Conservation (phyloP, 23 tunicate genomes). For the Ascidia mentula region DNA sequence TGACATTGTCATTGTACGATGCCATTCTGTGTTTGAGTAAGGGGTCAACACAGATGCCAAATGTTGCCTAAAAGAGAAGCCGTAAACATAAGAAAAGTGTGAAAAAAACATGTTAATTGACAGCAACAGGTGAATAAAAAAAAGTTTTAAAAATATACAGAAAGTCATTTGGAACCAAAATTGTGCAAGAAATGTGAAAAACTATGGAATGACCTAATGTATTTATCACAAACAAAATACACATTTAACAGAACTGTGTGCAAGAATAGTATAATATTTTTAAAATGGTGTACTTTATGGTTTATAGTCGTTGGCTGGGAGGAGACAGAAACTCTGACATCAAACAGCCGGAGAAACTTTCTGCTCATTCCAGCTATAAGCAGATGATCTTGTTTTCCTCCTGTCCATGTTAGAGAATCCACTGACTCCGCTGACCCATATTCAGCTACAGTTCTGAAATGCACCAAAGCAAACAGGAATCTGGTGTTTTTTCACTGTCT, state of each 20-base stretch:
- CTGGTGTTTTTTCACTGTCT: too few species aligned
- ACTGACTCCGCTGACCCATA: constrained; percentile 40
- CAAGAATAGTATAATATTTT: too few species aligned
- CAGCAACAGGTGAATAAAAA: not conserved
- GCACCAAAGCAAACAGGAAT: too few species aligned
- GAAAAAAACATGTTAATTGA: too few species aligned
- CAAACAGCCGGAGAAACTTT: constrained; percentile 49
- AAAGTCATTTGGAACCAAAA: not conserved
- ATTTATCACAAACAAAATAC: too few species aligned
- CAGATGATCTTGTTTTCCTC: constrained; percentile 8
- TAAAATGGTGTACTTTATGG: constrained; percentile 12
- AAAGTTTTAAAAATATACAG: not conserved
- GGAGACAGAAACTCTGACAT: constrained; percentile 23
- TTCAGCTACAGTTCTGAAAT: constrained; percentile 19
- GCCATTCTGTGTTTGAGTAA: constrained; percentile 51
- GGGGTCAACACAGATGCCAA: constrained; percentile 73
- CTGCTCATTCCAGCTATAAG: constrained; percentile 48
- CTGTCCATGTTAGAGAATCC: constrained; percentile 47
- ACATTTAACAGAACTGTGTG: too few species aligned
- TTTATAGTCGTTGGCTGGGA: not conserved
- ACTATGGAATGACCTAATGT: too few species aligned
- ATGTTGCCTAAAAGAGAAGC: constrained; percentile 40
- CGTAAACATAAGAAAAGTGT: too few species aligned
- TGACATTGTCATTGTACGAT: constrained; percentile 36
- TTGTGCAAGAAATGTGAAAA: not conserved